Conservation (phyloP, 2,113 vertebrate genomes). For the Rissa tridactyla region DNA sequence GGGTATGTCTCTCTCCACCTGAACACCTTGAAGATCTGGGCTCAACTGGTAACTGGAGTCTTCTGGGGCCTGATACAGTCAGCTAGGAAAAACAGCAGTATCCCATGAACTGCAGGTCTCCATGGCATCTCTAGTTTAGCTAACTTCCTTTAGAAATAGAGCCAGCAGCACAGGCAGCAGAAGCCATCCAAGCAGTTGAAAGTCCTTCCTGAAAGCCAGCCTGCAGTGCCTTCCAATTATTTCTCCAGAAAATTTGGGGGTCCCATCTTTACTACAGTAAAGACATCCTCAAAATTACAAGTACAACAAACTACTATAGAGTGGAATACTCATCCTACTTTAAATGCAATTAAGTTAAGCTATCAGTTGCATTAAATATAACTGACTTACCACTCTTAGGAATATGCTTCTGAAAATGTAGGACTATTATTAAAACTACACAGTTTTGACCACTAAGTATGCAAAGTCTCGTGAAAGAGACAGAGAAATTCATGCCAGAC, state of each 20-base stretch:
- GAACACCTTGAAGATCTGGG: background rate
- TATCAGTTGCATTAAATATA: background rate
- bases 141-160: background rate
- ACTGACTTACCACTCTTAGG: background rate
- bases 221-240: background rate
- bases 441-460: background rate
- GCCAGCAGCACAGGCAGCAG: background rate
- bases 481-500: background rate
- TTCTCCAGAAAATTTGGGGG: background rate
- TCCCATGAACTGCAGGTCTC: background rate
- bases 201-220: background rate
- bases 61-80: background rate
- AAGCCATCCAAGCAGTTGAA: background rate
- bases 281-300: background rate
- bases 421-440: background rate
- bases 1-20: background rate
- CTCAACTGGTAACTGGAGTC: background rate
- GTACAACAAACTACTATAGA: background rate
- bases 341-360: background rate
- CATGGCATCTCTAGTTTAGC: background rate
- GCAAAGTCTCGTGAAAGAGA: background rate
- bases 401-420: background rate
- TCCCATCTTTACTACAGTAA: background rate
- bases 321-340: background rate
- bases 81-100: background rate